Percentiles rank a stretch among this genome's conserved stretches.
These are phyloP conservation scores for Cremastinae sp. DNA, from an alignment of 2,888 invertebrate genomes.

Conservation along the genomic window DNA sequence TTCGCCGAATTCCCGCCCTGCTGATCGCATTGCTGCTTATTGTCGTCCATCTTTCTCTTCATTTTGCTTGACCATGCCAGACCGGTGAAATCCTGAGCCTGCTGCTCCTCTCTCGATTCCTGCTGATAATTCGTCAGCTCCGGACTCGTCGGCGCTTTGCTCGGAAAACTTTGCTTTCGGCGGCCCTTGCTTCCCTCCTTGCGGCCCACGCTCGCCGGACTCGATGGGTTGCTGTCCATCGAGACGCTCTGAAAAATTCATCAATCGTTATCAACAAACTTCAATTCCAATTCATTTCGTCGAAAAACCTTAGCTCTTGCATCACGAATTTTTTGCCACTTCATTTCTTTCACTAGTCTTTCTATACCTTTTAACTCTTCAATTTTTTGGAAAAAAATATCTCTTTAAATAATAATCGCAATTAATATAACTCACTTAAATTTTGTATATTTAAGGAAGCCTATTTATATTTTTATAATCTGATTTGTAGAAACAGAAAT, in stretches of 20 bases:
- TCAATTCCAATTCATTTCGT: neutral
- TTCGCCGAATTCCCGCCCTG: slow-evolving; percentile 74
- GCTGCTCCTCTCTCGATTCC: slow-evolving; percentile 76
- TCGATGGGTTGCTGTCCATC: slow-evolving; percentile 79
- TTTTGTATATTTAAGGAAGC: too few relatives aligned
- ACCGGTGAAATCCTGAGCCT: slow-evolving; percentile 79
- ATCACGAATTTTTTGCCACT: too few relatives aligned
- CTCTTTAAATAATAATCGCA: too few relatives aligned
- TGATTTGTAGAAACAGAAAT: too few relatives aligned
- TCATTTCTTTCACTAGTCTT: too few relatives aligned
- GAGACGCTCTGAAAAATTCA: slow-evolving; percentile 73
- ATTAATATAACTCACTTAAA: too few relatives aligned
- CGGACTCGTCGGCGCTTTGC: slow-evolving; percentile 82
- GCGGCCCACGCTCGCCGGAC: slow-evolving; percentile 79
- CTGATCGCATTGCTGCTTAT: slow-evolving; percentile 71
- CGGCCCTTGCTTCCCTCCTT: slow-evolving; percentile 84
- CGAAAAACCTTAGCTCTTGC: too few relatives aligned
- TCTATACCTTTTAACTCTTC: too few relatives aligned
- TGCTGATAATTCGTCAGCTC: slow-evolving; percentile 75
- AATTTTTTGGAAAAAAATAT: too few relatives aligned
- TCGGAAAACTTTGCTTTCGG: slow-evolving; percentile 91
- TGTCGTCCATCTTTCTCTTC: slow-evolving; percentile 66
- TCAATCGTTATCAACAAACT: slow-evolving; percentile 3
- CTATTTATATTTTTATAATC: too few relatives aligned
- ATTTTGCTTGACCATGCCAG: slow-evolving; percentile 77